A percentile compares a stretch with the other conserved stretches of the same genome.
Evolutionary conservation across 2,888 invertebrate species (phyloP).

Genomic region (Stenotaenia linearis): DNA sequence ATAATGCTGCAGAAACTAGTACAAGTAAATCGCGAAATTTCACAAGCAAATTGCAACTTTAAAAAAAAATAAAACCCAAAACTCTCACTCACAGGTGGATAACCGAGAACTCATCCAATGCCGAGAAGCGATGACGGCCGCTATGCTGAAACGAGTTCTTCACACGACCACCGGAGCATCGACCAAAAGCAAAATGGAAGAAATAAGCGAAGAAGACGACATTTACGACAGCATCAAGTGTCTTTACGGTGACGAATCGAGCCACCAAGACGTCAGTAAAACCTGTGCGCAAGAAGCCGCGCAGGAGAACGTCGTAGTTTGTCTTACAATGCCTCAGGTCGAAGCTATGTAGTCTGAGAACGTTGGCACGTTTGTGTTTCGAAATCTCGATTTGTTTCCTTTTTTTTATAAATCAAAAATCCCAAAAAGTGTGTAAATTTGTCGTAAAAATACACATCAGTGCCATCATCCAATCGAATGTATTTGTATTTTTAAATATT

Average conservation of each 20-base stretch:
- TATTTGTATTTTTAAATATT: background rate
- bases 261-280: too few species aligned
- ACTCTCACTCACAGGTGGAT: conserved; percentile 34
- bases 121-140: conserved; percentile 28
- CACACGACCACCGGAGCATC: background rate
- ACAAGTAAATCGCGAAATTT: too few species aligned
- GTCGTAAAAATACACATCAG: background rate
- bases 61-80: too few species aligned
- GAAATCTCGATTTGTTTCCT: background rate
- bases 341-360: too few species aligned
- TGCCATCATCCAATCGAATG: background rate
- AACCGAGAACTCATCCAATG: conserved; percentile 32
- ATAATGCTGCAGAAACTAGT: conserved; percentile 31
- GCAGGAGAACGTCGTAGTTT: background rate
- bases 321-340: too few species aligned
- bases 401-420: background rate
- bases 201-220: conserved; percentile 32
- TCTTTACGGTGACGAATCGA: conserved; percentile 35
- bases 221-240: conserved; percentile 36
- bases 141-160: background rate
- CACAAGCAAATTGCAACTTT: too few species aligned
- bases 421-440: background rate
- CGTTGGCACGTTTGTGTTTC: background rate
- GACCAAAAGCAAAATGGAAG: conserved; percentile 33
- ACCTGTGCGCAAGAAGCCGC: background rate